A percentile compares a stretch with the other conserved stretches of the same genome.
phyloP scores from a whole-genome alignment of 2,888 invertebrate genomes.

The Heliconius sara region DNA sequence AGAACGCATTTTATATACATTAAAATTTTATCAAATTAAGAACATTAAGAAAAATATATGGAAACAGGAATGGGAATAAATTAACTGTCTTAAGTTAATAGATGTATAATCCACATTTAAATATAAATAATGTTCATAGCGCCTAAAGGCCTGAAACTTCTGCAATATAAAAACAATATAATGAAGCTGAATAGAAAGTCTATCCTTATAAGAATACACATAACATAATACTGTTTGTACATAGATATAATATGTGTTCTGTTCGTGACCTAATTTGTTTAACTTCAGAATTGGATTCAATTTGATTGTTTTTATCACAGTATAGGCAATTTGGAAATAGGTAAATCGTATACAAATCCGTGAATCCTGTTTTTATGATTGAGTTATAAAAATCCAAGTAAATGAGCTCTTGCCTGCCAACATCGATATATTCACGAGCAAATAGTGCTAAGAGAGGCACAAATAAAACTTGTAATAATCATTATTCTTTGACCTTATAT shows the following conservation, averaged over 20 bases:
- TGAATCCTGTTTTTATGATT: not conserved
- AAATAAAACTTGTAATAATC: not conserved
- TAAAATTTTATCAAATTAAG: not conserved
- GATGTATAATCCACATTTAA: constrained; percentile 11
- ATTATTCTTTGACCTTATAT: not conserved
- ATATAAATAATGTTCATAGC: not conserved
- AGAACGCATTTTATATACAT: not conserved
- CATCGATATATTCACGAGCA: not conserved
- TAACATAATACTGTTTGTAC: not conserved
- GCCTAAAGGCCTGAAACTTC: not conserved
- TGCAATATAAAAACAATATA: constrained; percentile 2
- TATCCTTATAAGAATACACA: not conserved
- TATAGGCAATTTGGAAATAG: not conserved
- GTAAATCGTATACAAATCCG: not conserved
- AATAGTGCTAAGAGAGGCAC: not conserved
- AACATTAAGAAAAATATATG: not conserved
- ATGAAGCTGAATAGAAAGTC: not conserved
- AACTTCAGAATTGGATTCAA: not conserved
- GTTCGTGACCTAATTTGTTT: not conserved
- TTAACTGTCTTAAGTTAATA: constrained; percentile 2
- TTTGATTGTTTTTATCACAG: not conserved
- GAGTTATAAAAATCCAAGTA: not conserved
- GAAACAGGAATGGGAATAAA: not conserved
- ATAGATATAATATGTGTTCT: not conserved
- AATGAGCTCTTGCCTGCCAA: not conserved